Conservation (phyloP, 2,888 invertebrate genomes). For the Kryphioiulus occultus region DNA sequence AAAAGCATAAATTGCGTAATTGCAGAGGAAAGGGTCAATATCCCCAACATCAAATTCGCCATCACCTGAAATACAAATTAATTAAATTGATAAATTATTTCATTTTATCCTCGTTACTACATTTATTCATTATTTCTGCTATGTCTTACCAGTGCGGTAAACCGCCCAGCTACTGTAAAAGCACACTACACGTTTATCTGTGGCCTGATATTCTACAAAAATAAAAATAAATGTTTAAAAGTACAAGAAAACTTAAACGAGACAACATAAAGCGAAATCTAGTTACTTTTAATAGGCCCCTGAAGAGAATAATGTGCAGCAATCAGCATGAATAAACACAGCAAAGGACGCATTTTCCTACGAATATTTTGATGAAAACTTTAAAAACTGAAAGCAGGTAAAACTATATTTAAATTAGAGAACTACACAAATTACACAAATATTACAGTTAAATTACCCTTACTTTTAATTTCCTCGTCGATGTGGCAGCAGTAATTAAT, state of each 20-base stretch:
- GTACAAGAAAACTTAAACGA: background rate
- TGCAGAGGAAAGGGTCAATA: slow-evolving; percentile 75
- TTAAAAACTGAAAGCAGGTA: too few species aligned
- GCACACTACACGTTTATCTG: slow-evolving; percentile 67
- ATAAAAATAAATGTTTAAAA: background rate
- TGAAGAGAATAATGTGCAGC: background rate
- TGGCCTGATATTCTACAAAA: background rate
- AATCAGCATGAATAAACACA: background rate
- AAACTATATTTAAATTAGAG: too few species aligned
- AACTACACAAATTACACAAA: background rate
- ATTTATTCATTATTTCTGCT: background rate
- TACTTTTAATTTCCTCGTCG: background rate
- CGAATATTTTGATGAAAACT: background rate
- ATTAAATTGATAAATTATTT: background rate
- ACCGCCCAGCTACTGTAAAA: slow-evolving; percentile 81
- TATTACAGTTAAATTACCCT: background rate
- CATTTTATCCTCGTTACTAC: background rate
- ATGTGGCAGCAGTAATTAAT: too few species aligned
- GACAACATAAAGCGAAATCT: background rate
- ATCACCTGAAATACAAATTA: slow-evolving; percentile 54
- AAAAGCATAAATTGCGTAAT: slow-evolving; percentile 79
- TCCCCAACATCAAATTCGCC: slow-evolving; percentile 73
- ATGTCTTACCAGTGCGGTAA: slow-evolving; percentile 68
- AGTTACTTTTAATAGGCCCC: background rate
- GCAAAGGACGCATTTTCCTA: slow-evolving; percentile 19